Evolutionary conservation across 2,797 vertebrate species (phyloP), one percentile per base, ranked within the genome.

Genomic region (Rhabdophis nuchalis): DNA sequence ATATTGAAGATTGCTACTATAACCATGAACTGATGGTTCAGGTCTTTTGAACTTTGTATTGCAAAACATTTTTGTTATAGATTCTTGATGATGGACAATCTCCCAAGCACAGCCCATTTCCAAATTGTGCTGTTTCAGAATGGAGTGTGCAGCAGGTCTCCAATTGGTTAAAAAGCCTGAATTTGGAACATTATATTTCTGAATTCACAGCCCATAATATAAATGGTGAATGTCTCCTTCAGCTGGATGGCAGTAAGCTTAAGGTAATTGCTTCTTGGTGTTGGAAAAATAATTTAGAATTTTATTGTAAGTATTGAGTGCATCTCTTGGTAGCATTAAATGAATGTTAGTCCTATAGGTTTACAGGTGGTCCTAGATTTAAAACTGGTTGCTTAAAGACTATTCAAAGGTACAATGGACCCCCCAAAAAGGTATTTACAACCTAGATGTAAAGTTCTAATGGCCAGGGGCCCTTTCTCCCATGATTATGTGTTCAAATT

Each of bases 91-190:
- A 99, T 7, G 98, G 97, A 52, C 98, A 98, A 94, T 96, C 98
- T 90, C 97, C 97, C 0, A 99, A 98, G 95, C 98, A 98, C 96
- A 97, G 97, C 92, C 98, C 97, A 93, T 98, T 96, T 97, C 98
- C 98, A 97, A 98, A 96, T 96, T 96, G 96, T 91, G 97, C 97
- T 90, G 96, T 99, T 52, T 96, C 97, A 0, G 99, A 99, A 57
- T 99, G 99, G 99, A 98, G 97, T 2, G 97, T 98, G 91, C 98
- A 99, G 96, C 99, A 99, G 94, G 99, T 99, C 93, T 98, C 98
- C 56, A 98, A 97, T 97, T 99, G 99, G 99, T 96, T 99, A 56
- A 96, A 96, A 96, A 98, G 98, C 94, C 97, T 99, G 91, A 98
- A 97, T 97, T 97, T 99, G 96, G 98, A 99, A 92, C 98, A 98